Conservation (phyloP, 2,797 vertebrate species). For the Craterocephalus amniculus region DNA sequence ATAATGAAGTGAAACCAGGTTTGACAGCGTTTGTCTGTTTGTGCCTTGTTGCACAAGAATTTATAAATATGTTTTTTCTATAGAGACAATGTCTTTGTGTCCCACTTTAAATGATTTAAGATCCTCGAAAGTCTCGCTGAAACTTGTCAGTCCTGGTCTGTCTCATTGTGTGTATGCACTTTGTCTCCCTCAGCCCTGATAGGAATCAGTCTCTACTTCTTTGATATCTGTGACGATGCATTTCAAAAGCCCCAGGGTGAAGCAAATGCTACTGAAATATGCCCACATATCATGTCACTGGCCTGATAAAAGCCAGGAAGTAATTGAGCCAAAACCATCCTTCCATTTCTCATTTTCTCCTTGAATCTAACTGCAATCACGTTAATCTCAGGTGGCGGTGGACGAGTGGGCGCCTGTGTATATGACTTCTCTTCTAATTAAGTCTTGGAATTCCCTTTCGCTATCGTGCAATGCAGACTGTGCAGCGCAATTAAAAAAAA, state of each 20-base stretch:
- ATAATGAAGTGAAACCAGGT: neutral
- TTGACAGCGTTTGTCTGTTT: neutral
- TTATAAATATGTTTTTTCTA: neutral
- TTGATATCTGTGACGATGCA: constrained; percentile 30
- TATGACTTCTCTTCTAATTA: constrained; percentile 79
- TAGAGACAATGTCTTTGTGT: neutral
- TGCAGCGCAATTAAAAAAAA: constrained; percentile 80
- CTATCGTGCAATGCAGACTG: constrained; percentile 76
- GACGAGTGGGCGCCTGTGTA: constrained; percentile 71
- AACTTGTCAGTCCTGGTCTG: constrained; percentile 4
- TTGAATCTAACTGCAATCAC: constrained; percentile 75
- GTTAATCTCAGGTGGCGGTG: constrained; percentile 74
- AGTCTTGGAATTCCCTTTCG: constrained; percentile 76
- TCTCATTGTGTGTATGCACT: constrained; percentile 4
- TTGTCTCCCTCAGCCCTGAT: neutral
- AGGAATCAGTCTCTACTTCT: constrained; percentile 14
- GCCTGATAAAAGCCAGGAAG: constrained; percentile 67
- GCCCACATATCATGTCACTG: constrained; percentile 60
- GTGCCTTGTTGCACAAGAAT: neutral
- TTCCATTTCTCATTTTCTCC: constrained; percentile 73
- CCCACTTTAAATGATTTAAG: constrained; percentile 4
- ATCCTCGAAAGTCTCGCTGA: constrained; percentile 8
- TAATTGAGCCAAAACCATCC: constrained; percentile 57
- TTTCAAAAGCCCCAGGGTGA: constrained; percentile 35
- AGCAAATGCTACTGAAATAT: constrained; percentile 32